Base-by-base conservation (phyloP, 2,113 vertebrate genomes). In the Potamarius usumacintae region DNA sequence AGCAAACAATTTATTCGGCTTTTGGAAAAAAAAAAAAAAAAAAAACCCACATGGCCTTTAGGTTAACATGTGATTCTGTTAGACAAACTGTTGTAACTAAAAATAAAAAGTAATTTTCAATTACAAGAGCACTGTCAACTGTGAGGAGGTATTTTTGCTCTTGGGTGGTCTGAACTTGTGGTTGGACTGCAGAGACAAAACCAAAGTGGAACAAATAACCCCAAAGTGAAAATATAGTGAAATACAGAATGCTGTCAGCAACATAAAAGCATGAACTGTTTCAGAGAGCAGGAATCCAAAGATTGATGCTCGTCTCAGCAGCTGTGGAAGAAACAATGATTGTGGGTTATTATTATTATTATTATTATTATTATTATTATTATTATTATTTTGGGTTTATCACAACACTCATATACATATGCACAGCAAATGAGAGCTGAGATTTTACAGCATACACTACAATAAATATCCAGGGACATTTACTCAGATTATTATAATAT, bases 141-240 rank as follows among this genome's bases (percentile, higher is more conserved):
- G 8, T 65, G 15, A 76, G 65, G 50, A n/a, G 60, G 67, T 83
- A 50, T 86, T 78, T 78, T 74, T 88, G 62, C 48, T 85, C 78
- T n/a, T 20, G 42, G 42, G 78, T 50, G 57, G 79, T 81, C 55
- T 69, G 57, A 85, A 34, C 48, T 42, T 82, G 53, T 76, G 83
- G 20, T 60, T 67, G 42, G 17, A 71, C 42, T 57, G 11, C 18
- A 78, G 11, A 84, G 57, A 9, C 1, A 69, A 63, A 57, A 69
- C 2, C 18, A 52, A 76, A 78, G 0, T 2, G 18, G 7, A 82
- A 83, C 53, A 62, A 20, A 87, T 12, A 82, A 74, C 60, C 50
- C 22, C 48, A 74, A 72, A 87, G 42, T 11, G 10, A 77, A 65
- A 82, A 34, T 7, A 34, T 7, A 58, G 27, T 72, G 52, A 69